A percentile compares a stretch with the other conserved stretches of the same genome.
These are phyloP conservation scores for Podargus strigoides DNA, from an alignment of 2,797 vertebrate genomes.

Conservation along the genomic window DNA sequence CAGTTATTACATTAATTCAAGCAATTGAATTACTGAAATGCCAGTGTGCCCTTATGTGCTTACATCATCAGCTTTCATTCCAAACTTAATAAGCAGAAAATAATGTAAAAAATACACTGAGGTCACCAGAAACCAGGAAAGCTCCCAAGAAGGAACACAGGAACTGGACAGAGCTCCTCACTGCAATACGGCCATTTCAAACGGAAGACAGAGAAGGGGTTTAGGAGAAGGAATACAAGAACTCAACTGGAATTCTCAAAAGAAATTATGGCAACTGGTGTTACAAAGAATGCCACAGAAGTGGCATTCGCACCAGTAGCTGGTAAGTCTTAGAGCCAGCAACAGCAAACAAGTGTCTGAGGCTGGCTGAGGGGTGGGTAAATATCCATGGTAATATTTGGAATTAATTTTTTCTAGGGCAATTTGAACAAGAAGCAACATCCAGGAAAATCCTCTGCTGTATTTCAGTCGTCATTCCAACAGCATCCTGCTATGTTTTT, in stretches of 20 bases:
- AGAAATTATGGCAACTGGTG: rapidly evolving
- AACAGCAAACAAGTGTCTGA: rapidly evolving
- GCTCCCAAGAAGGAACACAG: rapidly evolving
- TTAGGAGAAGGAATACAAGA: background rate
- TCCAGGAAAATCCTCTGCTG: background rate
- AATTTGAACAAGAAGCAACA: background rate
- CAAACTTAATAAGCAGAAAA: background rate
- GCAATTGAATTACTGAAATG: background rate
- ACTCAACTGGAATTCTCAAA: rapidly evolving
- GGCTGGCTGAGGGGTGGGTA: background rate
- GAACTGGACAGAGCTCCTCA: background rate
- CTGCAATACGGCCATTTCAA: too few species aligned
- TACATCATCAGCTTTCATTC: background rate
- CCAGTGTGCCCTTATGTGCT: background rate
- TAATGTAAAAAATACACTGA: background rate
- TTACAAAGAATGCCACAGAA: rapidly evolving
- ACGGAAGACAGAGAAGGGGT: too few species aligned
- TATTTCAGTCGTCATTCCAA: rapidly evolving
- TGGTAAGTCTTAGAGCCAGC: background rate
- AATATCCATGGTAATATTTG: background rate
- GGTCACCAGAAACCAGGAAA: background rate
- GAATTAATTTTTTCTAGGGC: background rate
- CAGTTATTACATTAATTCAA: background rate
- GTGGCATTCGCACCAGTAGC: rapidly evolving
- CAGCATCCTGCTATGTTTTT: too few species aligned